A percentile compares a stretch with the other conserved stretches of the same genome.
Evolutionary conservation across 2,888 invertebrate species (phyloP).

Genomic region (Dryobota labecula): DNA sequence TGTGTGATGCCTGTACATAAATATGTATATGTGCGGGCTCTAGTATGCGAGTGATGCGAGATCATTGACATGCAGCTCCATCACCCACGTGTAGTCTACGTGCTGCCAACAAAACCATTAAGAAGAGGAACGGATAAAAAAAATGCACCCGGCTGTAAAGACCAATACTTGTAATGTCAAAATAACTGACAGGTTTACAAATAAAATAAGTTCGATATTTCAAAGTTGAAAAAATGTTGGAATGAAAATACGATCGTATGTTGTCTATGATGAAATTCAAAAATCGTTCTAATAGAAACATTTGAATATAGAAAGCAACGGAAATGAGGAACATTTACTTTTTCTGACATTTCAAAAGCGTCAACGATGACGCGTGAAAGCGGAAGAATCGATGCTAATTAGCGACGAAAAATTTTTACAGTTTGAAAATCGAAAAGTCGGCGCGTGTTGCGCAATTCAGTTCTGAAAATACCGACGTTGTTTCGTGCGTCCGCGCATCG

Average conservation of each 20-base stretch:
- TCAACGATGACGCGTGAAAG: conserved; percentile 67
- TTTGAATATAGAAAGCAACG: conserved; percentile 56
- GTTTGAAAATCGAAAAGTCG: conserved; percentile 63
- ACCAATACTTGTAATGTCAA: conserved; percentile 32
- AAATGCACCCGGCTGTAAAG: conserved; percentile 40
- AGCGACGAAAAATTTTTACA: conserved; percentile 65
- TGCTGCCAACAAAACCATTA: conserved; percentile 63
- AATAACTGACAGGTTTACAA: conserved; percentile 20
- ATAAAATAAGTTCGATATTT: conserved; percentile 27
- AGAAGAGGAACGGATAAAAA: conserved; percentile 18
- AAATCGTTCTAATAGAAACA: conserved; percentile 51
- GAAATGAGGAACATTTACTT: conserved; percentile 61
- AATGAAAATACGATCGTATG: background rate
- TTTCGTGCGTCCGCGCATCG: conserved; percentile 73
- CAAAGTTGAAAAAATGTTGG: conserved; percentile 1
- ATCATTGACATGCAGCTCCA: conserved; percentile 63
- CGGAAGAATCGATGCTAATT: conserved; percentile 76
- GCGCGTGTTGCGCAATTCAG: conserved; percentile 75
- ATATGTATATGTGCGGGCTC: conserved; percentile 35
- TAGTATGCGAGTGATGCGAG: conserved; percentile 61
- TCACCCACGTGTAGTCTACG: conserved; percentile 41
- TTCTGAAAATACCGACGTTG: conserved; percentile 76
- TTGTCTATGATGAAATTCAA: conserved; percentile 31
- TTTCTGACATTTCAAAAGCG: conserved; percentile 53
- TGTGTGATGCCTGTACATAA: background rate